These are phyloP conservation scores for Gibbula magus DNA, from an alignment of 2,888 invertebrate genomes.

Conservation along the genomic window DNA sequence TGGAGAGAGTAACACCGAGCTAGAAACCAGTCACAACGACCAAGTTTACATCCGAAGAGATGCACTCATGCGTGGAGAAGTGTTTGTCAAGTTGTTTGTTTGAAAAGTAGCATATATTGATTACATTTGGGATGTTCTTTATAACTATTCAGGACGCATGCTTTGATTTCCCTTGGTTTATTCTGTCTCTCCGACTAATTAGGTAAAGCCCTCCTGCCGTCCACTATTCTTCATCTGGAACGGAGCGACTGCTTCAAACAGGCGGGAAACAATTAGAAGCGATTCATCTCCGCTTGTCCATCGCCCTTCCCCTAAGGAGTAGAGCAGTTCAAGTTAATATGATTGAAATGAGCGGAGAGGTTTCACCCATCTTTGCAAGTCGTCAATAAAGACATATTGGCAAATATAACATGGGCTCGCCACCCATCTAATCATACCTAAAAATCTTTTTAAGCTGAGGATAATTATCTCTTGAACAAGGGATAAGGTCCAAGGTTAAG, in stretches of 20 bases:
- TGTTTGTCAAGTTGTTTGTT: background rate
- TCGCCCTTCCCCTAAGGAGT: background rate
- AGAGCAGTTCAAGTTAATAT: conserved; percentile 15
- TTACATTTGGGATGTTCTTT: background rate
- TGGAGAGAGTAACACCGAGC: no score
- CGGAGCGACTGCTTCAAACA: background rate
- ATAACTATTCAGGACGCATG: background rate
- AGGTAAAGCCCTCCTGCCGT: conserved; percentile 5
- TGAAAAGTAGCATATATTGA: background rate
- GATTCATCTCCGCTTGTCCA: conserved; percentile 14
- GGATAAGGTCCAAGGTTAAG: conserved; percentile 18
- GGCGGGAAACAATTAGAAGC: conserved; percentile 10
- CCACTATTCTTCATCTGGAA: background rate
- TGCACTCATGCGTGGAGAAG: background rate
- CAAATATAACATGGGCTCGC: conserved; percentile 17
- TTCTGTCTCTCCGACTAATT: conserved; percentile 6
- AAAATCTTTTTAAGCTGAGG: conserved; percentile 8
- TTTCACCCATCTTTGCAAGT: conserved; percentile 10
- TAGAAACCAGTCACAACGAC: no score
- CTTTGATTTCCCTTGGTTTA: conserved; percentile 11
- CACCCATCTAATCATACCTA: conserved; percentile 11
- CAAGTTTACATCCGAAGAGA: no score
- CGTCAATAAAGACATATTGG: conserved; percentile 21
- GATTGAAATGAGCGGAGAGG: conserved; percentile 12
- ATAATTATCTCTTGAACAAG: conserved; percentile 20